Evolutionary conservation across 2,113 vertebrate genomes (phyloP).

Genomic region (Xiphophorus maculatus): DNA sequence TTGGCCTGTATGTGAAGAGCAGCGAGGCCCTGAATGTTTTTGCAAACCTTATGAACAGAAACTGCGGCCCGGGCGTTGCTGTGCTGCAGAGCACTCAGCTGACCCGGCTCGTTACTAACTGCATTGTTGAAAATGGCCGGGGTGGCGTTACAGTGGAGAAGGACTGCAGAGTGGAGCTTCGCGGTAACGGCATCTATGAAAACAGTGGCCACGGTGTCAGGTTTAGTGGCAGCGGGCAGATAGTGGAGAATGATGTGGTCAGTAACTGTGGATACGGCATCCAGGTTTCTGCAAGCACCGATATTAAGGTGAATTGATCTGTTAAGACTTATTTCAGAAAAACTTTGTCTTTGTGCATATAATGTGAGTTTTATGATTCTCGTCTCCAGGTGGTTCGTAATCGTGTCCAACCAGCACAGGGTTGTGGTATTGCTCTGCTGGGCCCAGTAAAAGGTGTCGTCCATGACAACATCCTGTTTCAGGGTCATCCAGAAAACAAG

Average conservation of each 20-base stretch:
- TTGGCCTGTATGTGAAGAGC: constrained; percentile 89
- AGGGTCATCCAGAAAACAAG: constrained; percentile 80
- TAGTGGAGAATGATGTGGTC: constrained; percentile 89
- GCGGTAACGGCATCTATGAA: constrained; percentile 89
- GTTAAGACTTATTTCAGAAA: background rate
- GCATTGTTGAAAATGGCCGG: constrained; percentile 84
- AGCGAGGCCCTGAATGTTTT: constrained; percentile 84
- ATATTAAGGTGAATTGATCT: constrained; percentile 83
- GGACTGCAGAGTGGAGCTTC: constrained; percentile 86
- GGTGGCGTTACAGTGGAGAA: constrained; percentile 85
- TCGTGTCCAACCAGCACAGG: constrained; percentile 85
- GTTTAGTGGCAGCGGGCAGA: constrained; percentile 84
- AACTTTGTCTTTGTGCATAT: background rate
- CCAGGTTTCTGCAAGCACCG: constrained; percentile 80
- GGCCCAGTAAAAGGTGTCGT: constrained; percentile 86
- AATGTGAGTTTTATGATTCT: constrained; percentile 5
- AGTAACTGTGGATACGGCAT: constrained; percentile 87
- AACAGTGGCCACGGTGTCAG: constrained; percentile 85
- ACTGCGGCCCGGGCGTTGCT: constrained; percentile 80
- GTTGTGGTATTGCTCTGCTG: constrained; percentile 85
- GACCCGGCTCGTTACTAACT: constrained; percentile 85
- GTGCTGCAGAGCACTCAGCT: constrained; percentile 88
- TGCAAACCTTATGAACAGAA: constrained; percentile 85
- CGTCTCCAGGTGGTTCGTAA: constrained; percentile 85
- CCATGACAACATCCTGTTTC: constrained; percentile 89